Base-by-base conservation (phyloP, 1,140 invertebrate genomes). In the Zaprionus nigranus region DNA sequence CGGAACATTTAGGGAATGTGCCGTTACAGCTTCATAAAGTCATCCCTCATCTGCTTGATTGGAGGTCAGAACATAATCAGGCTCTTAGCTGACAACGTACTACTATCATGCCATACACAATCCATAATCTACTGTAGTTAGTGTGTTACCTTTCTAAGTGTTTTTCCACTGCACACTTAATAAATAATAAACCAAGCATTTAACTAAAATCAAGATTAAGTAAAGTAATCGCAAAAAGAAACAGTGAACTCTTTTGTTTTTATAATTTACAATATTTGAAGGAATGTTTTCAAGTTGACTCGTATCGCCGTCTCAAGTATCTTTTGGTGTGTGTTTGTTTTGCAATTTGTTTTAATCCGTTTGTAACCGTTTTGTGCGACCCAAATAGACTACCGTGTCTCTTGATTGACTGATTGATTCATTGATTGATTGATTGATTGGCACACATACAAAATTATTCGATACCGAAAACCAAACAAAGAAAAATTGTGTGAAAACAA, bases 331-430 rank as follows among this genome's bases (percentile, higher is more conserved):
- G 61, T 59, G 26, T 63, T 69, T 54, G 28, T 22, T 38, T 53
- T 53, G 26, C 17, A 20, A 54, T 17, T 54, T 7, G 28, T 17
- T 40, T 61, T 30, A n/a, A 36, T 3, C 28, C 56, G 43, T 58
- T 75, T 75, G 72, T 70, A 69, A 70, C 53, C 75, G 61, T 87
- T 70, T 69, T 78, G 67, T 87, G 82, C 81, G 84, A 81, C 78
- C 84, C 85, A 73, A 71, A 81, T 71, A 75, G 84, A 84, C 84
- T 88, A 82, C 79, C 79, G 83, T 83, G 80, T 82, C 78, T 87
- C 69, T 63, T 60, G 51, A 54, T 70, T 72, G 28, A 57, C 28
- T 36, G 57, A 71, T 59, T 43, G 40, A 43, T 43, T n/a, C 15
- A 2, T 43, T 59, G 17, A 59, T 59, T 11, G 70, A 59, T 59